Evolutionary conservation across 2,797 vertebrate genomes (phyloP), one percentile per base, ranked within the genome.

Genomic region (Siniperca undulata): DNA sequence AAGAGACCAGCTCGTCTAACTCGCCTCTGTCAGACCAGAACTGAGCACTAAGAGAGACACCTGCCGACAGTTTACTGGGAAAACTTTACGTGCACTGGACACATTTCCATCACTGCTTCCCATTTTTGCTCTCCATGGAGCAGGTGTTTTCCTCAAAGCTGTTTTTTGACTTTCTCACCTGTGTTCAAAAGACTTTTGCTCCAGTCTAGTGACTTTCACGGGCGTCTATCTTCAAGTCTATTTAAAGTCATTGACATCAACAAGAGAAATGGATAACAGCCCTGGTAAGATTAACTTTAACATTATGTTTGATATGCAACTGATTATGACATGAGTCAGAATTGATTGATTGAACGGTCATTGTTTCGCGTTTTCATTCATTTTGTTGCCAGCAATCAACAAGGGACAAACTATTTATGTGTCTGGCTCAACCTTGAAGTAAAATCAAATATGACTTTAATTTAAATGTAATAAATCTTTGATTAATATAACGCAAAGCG

Each of bases 181-280:
- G 74, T 86, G 72, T 92, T 81, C 64, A 75, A 48, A 82, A 86
- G 76, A 92, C 74, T 84, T 92, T 84, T 77, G 70, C 79, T 78
- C 67, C 59, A 65, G 77, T 74, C 8, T 74, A 61, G 73, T 80
- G 76, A 85, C 78, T 86, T 73, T 78, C 50, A 64, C 36, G 70
- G 53, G 81, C 40, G 34, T 69, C 55, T 70, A 59, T 73, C 60
- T 38, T 84, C 79, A 84, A 87, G 62, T 85, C 60, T 53, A 0
- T 46, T 71, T 10, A 7, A 52, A 70, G 58, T 72, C 55, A 66
- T 66, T 84, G 65, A 76, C 75, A 83, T 73, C 91, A 81, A 69
- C 83, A 81, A 77, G 56, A 88, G 70, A 78, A 38, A 96, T 96
- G 96, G 96, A 96, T 78, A 92, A 92, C 94, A 96, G 95, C 69